Conservation (phyloP, 1,140 invertebrate species). For the Hirudo medicinalis region DNA sequence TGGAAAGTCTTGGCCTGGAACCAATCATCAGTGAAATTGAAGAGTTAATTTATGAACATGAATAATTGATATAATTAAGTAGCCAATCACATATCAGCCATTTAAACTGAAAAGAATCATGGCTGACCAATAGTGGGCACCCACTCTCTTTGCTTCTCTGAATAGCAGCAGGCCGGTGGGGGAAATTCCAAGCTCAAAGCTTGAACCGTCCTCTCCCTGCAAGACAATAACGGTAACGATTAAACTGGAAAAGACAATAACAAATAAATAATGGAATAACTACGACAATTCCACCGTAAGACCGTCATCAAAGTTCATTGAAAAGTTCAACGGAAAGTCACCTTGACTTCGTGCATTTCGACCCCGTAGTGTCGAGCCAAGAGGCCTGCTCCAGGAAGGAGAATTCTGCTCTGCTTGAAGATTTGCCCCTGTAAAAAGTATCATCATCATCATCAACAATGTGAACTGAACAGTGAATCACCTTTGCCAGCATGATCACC, state of each 20-base stretch:
- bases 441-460: too few relatives aligned
- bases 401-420: not conserved
- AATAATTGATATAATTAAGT: not conserved
- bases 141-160: not conserved
- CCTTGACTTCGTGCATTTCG: not conserved
- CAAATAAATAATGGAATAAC: not conserved
- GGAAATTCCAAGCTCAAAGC: not conserved
- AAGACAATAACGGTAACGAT: not conserved
- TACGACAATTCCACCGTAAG: not conserved
- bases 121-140: too few relatives aligned
- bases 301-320: not conserved
- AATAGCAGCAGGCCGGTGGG: not conserved
- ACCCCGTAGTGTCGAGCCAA: not conserved
- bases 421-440: not conserved
- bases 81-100: not conserved
- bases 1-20: slow-evolving; percentile 3
- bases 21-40: not conserved
- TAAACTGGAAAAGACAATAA: not conserved
- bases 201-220: not conserved
- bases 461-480: too few relatives aligned
- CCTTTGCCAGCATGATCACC: too few relatives aligned
- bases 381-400: not conserved
- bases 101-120: not conserved
- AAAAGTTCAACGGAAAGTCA: not conserved
- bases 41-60: not conserved